Evolutionary conservation across 2,888 invertebrate genomes (phyloP).

Genomic region (Xestobium rufovillosum): DNA sequence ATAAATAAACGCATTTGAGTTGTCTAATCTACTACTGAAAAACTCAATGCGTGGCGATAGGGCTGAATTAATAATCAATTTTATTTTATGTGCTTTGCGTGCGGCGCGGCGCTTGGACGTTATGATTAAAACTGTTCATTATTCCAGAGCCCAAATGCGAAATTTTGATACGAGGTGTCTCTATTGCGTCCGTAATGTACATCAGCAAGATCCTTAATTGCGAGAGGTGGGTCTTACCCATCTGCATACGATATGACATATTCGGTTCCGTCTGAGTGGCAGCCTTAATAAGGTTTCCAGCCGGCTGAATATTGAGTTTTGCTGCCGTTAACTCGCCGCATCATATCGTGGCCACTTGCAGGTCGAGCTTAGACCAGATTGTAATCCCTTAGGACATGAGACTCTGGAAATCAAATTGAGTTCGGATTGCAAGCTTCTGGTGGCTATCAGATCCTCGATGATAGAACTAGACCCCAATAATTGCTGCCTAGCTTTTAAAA

Average conservation of each 20-base stretch:
- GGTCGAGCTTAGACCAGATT: constrained; percentile 44
- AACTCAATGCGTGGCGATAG: too few relatives aligned
- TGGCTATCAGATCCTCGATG: constrained; percentile 34
- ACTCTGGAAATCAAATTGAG: constrained; percentile 45
- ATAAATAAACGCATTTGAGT: too few relatives aligned
- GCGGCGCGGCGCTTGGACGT: too few relatives aligned
- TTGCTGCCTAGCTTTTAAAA: constrained; percentile 26
- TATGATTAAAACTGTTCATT: constrained; percentile 21
- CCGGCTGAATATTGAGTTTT: constrained; percentile 46
- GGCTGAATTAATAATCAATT: too few relatives aligned
- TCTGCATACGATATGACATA: constrained; percentile 37
- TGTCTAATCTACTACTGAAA: too few relatives aligned
- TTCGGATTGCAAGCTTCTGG: constrained; percentile 40
- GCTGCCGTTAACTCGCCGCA: constrained; percentile 35
- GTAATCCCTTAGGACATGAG: constrained; percentile 40
- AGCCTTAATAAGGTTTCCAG: constrained; percentile 46
- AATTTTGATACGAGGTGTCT: constrained; percentile 22
- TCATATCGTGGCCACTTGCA: constrained; percentile 42
- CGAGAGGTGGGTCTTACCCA: constrained; percentile 29
- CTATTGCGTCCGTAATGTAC: too few relatives aligned
- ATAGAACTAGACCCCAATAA: constrained; percentile 32
- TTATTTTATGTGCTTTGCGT: too few relatives aligned
- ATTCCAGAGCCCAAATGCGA: too few relatives aligned
- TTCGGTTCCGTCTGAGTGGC: constrained; percentile 41
- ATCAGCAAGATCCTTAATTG: constrained; percentile 33